Percentiles rank a stretch among this genome's conserved stretches.
phyloP scores from a whole-genome alignment of 64 coral and sea anemone species.

The Platygyra sinensis region DNA sequence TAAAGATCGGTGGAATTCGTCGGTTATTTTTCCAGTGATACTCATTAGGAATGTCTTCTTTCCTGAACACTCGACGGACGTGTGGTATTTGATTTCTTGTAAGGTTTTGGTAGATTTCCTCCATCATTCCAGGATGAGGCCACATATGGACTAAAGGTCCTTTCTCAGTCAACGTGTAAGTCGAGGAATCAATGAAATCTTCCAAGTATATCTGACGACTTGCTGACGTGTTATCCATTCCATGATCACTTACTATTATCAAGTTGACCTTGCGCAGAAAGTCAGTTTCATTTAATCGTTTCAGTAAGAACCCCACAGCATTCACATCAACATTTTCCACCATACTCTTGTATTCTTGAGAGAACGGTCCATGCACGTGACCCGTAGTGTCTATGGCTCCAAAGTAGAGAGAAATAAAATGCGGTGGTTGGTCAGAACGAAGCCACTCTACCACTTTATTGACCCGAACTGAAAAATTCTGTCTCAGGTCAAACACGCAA shows the following conservation, averaged over 20 bases:
- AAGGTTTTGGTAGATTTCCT: slow-evolving; percentile 52
- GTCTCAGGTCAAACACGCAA: slow-evolving; percentile 4
- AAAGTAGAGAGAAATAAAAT: slow-evolving; percentile 79
- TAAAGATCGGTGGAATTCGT: slow-evolving; percentile 61
- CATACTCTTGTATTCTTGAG: slow-evolving; percentile 40
- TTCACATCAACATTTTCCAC: slow-evolving; percentile 53
- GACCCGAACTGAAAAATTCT: slow-evolving; percentile 8
- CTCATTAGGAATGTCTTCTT: slow-evolving; percentile 42
- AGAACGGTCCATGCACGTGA: slow-evolving; percentile 48
- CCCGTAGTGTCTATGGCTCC: slow-evolving; percentile 50
- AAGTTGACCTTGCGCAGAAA: slow-evolving; percentile 47
- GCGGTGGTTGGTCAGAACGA: slow-evolving; percentile 14
- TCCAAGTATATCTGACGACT: slow-evolving; percentile 59
- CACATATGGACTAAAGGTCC: slow-evolving; percentile 51
- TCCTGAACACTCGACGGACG: slow-evolving; percentile 45
- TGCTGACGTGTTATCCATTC: slow-evolving; percentile 62
- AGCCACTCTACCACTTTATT: slow-evolving; percentile 59
- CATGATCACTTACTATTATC: slow-evolving; percentile 75
- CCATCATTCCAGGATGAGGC: slow-evolving; percentile 45
- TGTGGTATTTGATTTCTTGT: slow-evolving; percentile 36
- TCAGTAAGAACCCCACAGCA: slow-evolving; percentile 57
- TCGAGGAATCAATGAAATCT: slow-evolving; percentile 43
- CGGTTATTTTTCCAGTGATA: slow-evolving; percentile 76
- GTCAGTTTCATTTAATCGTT: not conserved
- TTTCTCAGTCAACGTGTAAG: slow-evolving; percentile 35